Evolutionary conservation across 2,888 invertebrate species (phyloP), one percentile per base, ranked within the genome.

Genomic region (Sarcophaga caerulescens): DNA sequence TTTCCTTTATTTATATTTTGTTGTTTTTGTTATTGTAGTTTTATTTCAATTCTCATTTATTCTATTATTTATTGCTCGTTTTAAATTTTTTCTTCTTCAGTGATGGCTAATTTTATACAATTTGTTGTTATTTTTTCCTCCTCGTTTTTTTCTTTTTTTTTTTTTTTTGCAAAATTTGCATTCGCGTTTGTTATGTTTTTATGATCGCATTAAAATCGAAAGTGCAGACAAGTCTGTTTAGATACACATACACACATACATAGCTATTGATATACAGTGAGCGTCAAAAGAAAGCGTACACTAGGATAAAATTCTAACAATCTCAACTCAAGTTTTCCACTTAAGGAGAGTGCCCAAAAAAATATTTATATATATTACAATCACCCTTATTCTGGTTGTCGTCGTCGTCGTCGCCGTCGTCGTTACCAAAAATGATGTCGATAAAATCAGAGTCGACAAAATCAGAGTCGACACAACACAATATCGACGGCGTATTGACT

Each of bases 161-260:
- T 12, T 44, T 68, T 65, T 75, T 65, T 59, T 8, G 65, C 62
- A 60, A 66, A 44, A 52, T 52, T 45, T 45, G 12, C 60, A 19
- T 66, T 45, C 35, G 19, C 60, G 10, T 66, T 65, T 59, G 35
- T 62, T 57, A 8, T 70, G 5, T 63, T 23, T 14, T 66, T 60
- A 1, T 63, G 68, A 17, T 69, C 69, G 62, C 25, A 45, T 65
- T 63, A 47, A 84, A 84, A 84, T 52, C 65, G 79, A 84, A 84
- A 84, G 78, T 79, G 78, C 25, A 79, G 74, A 75, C 84, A 78
- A 21, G 74, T 83, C 83, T 83, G 83, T 57, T 63, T 57, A 52
- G 17, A 52, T 62, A 44, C 52, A 52, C 60, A n/a, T n/a, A 44
- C 52, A 45, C 10, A 11, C 21, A 35, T 35, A 14, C 52, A 14